Evolutionary conservation across 2,113 vertebrate species (phyloP).

Genomic region (Poecilia latipinna): DNA sequence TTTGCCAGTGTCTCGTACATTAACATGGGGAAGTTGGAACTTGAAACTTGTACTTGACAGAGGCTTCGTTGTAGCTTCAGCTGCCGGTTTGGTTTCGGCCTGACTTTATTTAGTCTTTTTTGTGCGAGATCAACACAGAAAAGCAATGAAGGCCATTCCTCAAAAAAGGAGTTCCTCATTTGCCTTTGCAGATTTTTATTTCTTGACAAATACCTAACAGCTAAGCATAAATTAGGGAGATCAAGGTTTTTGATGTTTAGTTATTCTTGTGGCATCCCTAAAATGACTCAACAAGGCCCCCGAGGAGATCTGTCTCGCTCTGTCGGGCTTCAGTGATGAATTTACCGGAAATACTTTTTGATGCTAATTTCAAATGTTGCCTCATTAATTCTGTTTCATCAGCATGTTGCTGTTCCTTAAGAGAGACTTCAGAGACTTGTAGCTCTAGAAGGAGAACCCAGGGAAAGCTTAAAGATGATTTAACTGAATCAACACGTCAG

Average conservation of each 20-base stretch:
- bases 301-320: constrained; percentile 30
- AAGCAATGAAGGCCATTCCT: neutral
- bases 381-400: constrained; percentile 66
- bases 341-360: constrained; percentile 59
- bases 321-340: constrained; percentile 49
- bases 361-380: constrained; percentile 58
- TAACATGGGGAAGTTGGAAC: neutral
- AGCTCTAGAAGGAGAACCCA: constrained; percentile 37
- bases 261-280: constrained; percentile 53
- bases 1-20: neutral
- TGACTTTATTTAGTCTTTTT: neutral
- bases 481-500: constrained; percentile 21
- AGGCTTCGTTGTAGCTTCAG: neutral
- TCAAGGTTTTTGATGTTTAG: constrained; percentile 18
- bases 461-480: constrained; percentile 18
- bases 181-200: constrained; percentile 20
- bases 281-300: constrained; percentile 45
- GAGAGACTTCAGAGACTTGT: constrained; percentile 40
- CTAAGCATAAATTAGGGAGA: constrained; percentile 39
- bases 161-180: constrained; percentile 33
- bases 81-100: neutral
- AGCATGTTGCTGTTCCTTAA: constrained; percentile 39
- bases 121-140: constrained; percentile 8
- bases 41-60: neutral
- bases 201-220: constrained; percentile 37